Base-by-base conservation (phyloP, 35 echinoderm and acorn worm species). In the Stichopus chloronotus region DNA sequence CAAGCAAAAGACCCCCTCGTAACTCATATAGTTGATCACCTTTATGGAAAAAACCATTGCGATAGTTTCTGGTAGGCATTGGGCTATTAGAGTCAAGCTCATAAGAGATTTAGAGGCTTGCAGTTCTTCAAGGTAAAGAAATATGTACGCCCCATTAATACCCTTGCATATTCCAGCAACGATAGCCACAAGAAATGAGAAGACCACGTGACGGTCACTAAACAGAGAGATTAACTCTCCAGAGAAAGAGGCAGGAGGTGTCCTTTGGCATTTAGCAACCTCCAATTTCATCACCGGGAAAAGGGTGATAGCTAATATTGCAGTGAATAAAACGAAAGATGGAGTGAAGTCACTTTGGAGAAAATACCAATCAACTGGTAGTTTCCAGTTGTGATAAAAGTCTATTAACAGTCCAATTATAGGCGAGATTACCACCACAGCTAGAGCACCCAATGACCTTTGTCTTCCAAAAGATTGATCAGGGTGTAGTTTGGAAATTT, bases 1-100 rank as follows among this genome's bases (percentile, higher is more conserved):
- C 55, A 93, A 17, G 56, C 83, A 93, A 56, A 93, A 87, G 7
- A 93, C 92, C 25, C 61, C 83, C 19, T 93, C 61, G 20, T 93
- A 56, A 56, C 81, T 65, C 11, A 87, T 58, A 76, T 4, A 19
- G 13, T 87, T 63, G 23, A 93, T 93, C 19, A 93, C 5, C 53
- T 60, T 84, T 25, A 82, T 82, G 25, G 92, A 93, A 87, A 57
- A 93, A 56, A 87, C 69, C 11, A 93, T 59, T 43, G 53, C 54
- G 16, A 83, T 53, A 19, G 83, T 87, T 87, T 93, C 92, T 17
- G 92, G 59, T 8, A 87, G 8, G 56, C 92, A 93, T 4, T 81
- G 72, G 5, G 57, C 65, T 19, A 71, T 52, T 20, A 93, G 56
- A 21, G 79, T 93, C 12, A 93, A 74, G 23, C 92, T 83, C 92